Conservation (phyloP, 1,140 invertebrate genomes). For the Leptinotarsa texana region DNA sequence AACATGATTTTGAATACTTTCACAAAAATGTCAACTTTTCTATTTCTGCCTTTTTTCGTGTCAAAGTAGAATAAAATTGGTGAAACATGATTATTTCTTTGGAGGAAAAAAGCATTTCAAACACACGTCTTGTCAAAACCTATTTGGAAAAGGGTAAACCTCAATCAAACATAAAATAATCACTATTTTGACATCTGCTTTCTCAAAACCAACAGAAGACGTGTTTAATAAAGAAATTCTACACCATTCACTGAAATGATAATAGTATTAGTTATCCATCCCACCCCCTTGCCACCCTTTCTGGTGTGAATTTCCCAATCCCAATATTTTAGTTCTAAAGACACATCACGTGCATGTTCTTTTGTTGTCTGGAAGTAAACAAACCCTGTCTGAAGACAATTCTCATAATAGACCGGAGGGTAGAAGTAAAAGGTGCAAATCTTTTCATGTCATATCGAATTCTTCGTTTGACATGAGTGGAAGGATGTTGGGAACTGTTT, state of each 20-base stretch:
- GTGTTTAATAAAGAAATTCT: neutral
- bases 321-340: neutral
- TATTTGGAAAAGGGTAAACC: neutral
- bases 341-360: constrained; percentile 2
- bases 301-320: constrained; percentile 6
- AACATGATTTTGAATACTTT: too few species aligned
- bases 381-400: neutral
- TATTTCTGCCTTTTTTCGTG: too few species aligned
- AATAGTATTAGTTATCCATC: neutral
- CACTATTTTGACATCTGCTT: neutral
- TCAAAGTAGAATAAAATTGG: too few species aligned
- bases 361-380: neutral
- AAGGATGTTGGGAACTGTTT: neutral
- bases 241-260: neutral
- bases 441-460: neutral
- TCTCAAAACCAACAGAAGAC: neutral
- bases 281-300: neutral
- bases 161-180: neutral
- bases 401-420: neutral
- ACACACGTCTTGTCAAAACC: too few species aligned
- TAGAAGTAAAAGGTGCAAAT: constrained; percentile 1
- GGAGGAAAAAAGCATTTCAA: too few species aligned
- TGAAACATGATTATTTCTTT: too few species aligned
- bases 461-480: neutral
- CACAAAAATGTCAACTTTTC: too few species aligned